Evolutionary conservation across 1,140 invertebrate species (phyloP).

Genomic region (Battus philenor): DNA sequence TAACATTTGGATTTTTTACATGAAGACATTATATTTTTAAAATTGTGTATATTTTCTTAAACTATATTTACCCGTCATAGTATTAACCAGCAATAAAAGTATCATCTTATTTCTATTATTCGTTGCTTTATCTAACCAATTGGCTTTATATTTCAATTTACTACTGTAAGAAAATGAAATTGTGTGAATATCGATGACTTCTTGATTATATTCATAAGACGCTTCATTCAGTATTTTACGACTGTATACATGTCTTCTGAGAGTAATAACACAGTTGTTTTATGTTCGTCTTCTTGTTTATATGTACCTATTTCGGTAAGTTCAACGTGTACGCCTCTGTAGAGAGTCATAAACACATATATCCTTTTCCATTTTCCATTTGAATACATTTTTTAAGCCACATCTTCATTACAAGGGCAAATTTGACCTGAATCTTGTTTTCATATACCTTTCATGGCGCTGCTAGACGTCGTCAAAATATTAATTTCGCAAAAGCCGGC

Average conservation of each 20-base stretch:
- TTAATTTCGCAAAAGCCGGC: slow-evolving; percentile 8
- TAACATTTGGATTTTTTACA: no score
- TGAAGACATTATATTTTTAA: no score
- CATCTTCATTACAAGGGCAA: slow-evolving; percentile 22
- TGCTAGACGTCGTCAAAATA: slow-evolving; percentile 13
- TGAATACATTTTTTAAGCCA: slow-evolving; percentile 41
- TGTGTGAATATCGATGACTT: slow-evolving; percentile 36
- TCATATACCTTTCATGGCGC: slow-evolving; percentile 3
- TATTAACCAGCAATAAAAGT: no score
- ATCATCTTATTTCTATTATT: no score
- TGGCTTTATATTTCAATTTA: slow-evolving; percentile 11
- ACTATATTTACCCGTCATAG: no score
- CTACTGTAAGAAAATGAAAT: slow-evolving; percentile 9
- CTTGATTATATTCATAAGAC: slow-evolving; percentile 68
- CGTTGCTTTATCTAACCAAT: no score
- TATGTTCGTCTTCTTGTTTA: slow-evolving; percentile 63
- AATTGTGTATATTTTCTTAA: no score
- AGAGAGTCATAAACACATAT: slow-evolving; percentile 64
- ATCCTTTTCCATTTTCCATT: slow-evolving; percentile 55
- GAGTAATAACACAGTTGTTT: slow-evolving; percentile 73
- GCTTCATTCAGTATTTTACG: slow-evolving; percentile 62
- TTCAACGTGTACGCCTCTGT: slow-evolving; percentile 53
- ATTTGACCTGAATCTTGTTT: slow-evolving; percentile 15
- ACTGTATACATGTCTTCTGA: slow-evolving; percentile 62
- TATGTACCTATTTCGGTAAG: slow-evolving; percentile 49